Base-by-base conservation (phyloP, 2,888 invertebrate genomes). In the Drosophila leonis region DNA sequence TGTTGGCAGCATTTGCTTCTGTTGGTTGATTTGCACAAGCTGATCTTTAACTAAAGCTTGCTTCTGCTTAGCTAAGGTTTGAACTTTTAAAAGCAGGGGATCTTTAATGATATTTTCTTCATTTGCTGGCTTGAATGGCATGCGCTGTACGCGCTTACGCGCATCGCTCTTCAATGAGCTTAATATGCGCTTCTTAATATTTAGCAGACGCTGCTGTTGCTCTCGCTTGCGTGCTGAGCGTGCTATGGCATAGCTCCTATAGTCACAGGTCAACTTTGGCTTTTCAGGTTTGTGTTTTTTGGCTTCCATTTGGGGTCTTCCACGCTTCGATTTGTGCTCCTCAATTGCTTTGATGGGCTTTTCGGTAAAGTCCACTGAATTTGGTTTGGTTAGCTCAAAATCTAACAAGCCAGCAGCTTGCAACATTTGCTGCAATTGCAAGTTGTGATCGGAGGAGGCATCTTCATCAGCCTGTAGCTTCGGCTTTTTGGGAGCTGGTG, bases 121-220 rank as follows among this genome's bases (percentile, higher is more conserved):
- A 0, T 20, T 31, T 2, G 31, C 12, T 2, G 55, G 37, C 4
- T 41, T 39, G 9, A 55, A 10, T 4, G 65, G 57, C 8, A 41
- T 6, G 7, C 51, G 39, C 10, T 33, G 2, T 6, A 12, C 24
- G 24, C 24, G 10, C 33, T 41, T 41, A 5, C 3, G n/a, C 27
- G 39, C 12, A 24, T 80, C 72, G 12, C 42, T 55, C 27, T 69
- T 54, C 13, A 83, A 56, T 0, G 78, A 72, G 24, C 63, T 72
- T 5, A 83, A 56, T 31, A 90, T 88, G n/a, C 80, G 85, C 6
- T 78, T 77, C 42, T 82, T 90, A 1, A 90, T 65, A 24, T n/a
- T 57, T 27, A 64, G 62, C 62, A 90, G 60, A 2, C 65, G 71
- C 24, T 72, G 71, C 7, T 76, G 60, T 9, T 81, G 71, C 13